Percentiles rank a stretch among this genome's conserved stretches.
phyloP scores from a whole-genome alignment of 92 coral and sea anemone species.

The Porites evermanni region DNA sequence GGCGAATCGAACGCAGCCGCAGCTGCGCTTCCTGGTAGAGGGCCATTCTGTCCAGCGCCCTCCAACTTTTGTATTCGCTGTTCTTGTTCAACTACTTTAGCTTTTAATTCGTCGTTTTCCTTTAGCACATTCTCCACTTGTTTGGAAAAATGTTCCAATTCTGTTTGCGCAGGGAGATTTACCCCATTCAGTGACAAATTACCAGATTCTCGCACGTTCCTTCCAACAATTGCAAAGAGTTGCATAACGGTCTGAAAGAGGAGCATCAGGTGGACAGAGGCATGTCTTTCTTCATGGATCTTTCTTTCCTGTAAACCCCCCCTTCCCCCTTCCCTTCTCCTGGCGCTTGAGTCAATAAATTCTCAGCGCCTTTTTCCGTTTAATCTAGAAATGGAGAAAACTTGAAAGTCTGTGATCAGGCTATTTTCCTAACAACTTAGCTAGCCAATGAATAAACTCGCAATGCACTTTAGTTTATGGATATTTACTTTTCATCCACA shows the following conservation, averaged over 20 bases:
- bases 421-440: too few species aligned
- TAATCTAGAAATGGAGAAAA: too few species aligned
- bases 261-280: slow-evolving; percentile 8
- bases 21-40: not conserved
- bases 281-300: slow-evolving; percentile 12
- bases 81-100: slow-evolving; percentile 22
- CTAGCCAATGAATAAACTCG: too few species aligned
- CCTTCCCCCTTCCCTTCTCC: too few species aligned
- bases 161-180: not conserved
- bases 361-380: too few species aligned
- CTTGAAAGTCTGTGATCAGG: too few species aligned
- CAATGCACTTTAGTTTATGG: too few species aligned
- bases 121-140: slow-evolving; percentile 7
- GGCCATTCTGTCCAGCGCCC: not conserved
- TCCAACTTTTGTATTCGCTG: slow-evolving; percentile 24
- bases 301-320: slow-evolving; percentile 19
- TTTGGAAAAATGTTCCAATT: slow-evolving; percentile 14
- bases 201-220: not conserved
- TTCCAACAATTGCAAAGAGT: slow-evolving; percentile 14
- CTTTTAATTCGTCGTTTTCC: slow-evolving; percentile 44
- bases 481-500: too few species aligned
- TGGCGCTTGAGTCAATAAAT: too few species aligned
- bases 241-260: slow-evolving; percentile 37
- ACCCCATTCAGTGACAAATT: not conserved
- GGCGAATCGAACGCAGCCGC: slow-evolving; percentile 10